A percentile compares a stretch with the other conserved stretches of the same genome.
These are phyloP conservation scores for Alfaro cultratus DNA, from an alignment of 2,797 vertebrate genomes.

Conservation along the genomic window DNA sequence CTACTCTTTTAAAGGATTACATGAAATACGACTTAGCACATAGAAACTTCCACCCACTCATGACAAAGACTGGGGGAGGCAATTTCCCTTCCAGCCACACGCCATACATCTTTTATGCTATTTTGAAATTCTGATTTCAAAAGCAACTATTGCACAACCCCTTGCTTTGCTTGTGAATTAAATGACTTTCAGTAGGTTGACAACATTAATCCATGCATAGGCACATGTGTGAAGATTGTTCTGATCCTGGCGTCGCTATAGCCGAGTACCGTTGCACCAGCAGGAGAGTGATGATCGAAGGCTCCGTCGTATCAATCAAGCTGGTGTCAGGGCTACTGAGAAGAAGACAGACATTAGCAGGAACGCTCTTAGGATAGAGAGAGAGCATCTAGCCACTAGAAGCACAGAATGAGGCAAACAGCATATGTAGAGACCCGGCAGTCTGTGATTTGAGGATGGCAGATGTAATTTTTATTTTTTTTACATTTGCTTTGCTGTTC, in stretches of 20 bases:
- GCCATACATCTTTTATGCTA: constrained; percentile 49
- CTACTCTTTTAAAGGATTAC: constrained; percentile 51
- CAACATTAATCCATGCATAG: constrained; percentile 4
- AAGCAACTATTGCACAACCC: constrained; percentile 34
- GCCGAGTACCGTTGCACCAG: constrained; percentile 35
- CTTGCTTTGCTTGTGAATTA: constrained; percentile 21
- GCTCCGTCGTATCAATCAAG: constrained; percentile 60
- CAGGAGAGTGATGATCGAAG: constrained; percentile 53
- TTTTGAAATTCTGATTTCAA: constrained; percentile 49
- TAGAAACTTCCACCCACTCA: constrained; percentile 55
- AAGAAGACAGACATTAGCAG: constrained; percentile 50
- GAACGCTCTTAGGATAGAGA: constrained; percentile 27
- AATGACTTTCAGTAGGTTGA: constrained; percentile 16
- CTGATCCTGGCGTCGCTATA: constrained; percentile 28
- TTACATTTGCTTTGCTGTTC: constrained; percentile 19
- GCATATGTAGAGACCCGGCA: constrained; percentile 12
- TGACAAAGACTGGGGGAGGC: constrained; percentile 45
- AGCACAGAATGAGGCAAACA: constrained; percentile 21
- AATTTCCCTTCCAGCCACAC: constrained; percentile 37
- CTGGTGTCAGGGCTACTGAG: constrained; percentile 43
- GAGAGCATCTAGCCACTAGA: constrained; percentile 34
- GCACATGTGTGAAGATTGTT: constrained; percentile 8
- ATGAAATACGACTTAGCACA: constrained; percentile 50
- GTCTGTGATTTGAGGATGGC: constrained; percentile 24
- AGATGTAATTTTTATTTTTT: constrained; percentile 9